Evolutionary conservation across 2,797 vertebrate genomes (phyloP), one percentile per base, ranked within the genome.

Genomic region (Chiroxiphia lanceolata): DNA sequence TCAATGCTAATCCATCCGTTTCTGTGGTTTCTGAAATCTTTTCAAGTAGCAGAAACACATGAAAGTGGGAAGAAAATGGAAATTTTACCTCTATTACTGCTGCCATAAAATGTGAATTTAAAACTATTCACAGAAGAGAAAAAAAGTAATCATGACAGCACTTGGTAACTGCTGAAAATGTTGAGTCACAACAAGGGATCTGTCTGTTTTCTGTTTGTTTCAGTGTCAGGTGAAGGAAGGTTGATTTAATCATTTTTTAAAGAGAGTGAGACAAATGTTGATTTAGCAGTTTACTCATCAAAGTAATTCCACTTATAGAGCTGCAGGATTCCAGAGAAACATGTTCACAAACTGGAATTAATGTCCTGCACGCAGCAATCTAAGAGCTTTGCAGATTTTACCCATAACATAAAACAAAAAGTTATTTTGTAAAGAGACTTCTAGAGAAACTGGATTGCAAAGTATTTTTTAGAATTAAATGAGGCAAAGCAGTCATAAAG

Each of bases 251-350:
- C 86, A 67, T 94, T 93, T 95, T 93, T 95, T 90, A 79, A 88
- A 89, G 70, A 56, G 42, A 75, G 25, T 42, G 79, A 94, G 91
- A 89, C 75, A 75, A 95, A 83, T 80, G 93, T 95, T 93, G 88
- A 87, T 96, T 94, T 96, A 93, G 82, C 77, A 87, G 80, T 91
- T 96, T 94, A 83, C 63, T 93, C 83, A 92, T 95, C 87, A 95
- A 93, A 92, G 64, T 34, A 87, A 90, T 95, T 94, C 71, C 75
- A 81, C 83, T 94, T 74, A 80, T 0, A 87, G 88, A 94, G 42
- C 80, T 93, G 74, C 85, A 87, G 63, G 77, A 90, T 77, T 89
- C 83, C 60, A 77, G 81, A 79, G 68, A 93, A 81, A 80, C 34
- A 9, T 8, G 26, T 79, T 90, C 70, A 90, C 0, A 2, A 68